Conservation (phyloP, 2,888 invertebrate species). For the Drosophila fungiperda region DNA sequence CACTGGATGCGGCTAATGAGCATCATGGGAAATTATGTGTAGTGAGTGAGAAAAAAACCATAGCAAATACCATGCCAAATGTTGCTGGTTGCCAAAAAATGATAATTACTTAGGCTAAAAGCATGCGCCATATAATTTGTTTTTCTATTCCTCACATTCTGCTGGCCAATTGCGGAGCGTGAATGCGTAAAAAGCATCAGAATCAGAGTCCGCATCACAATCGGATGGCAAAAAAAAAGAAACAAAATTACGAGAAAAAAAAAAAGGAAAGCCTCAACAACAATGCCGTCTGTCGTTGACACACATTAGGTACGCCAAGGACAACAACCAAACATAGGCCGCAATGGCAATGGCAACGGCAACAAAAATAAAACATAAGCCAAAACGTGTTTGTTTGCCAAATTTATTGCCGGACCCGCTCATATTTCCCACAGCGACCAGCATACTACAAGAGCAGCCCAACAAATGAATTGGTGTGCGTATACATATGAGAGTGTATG, state of each 20-base stretch:
- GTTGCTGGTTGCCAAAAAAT: slow-evolving; percentile 61
- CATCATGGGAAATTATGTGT: slow-evolving; percentile 69
- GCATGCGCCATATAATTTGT: slow-evolving; percentile 57
- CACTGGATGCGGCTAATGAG: slow-evolving; percentile 61
- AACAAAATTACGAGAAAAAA: slow-evolving; percentile 13
- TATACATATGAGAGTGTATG: slow-evolving; percentile 5
- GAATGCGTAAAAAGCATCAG: slow-evolving; percentile 72
- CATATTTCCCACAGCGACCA: slow-evolving; percentile 61
- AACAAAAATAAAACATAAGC: slow-evolving; percentile 77
- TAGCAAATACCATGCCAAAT: slow-evolving; percentile 51
- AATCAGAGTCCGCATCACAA: slow-evolving; percentile 48
- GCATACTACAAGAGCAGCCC: slow-evolving; percentile 47
- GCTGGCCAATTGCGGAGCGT: slow-evolving; percentile 65
- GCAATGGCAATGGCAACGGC: slow-evolving; percentile 42
- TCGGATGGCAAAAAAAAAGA: slow-evolving; percentile 25
- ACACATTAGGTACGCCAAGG: slow-evolving; percentile 75
- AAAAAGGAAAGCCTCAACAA: slow-evolving; percentile 47
- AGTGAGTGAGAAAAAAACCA: slow-evolving; percentile 30
- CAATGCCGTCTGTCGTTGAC: slow-evolving; percentile 63
- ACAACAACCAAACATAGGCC: slow-evolving; percentile 62
- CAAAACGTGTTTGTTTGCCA: slow-evolving; percentile 78
- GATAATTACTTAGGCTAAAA: slow-evolving; percentile 70
- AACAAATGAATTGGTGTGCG: slow-evolving; percentile 30
- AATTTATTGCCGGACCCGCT: slow-evolving; percentile 70
- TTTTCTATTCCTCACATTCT: slow-evolving; percentile 40